Conservation (phyloP, 2,888 invertebrate genomes). For the Hirtodrosophila cameraria region DNA sequence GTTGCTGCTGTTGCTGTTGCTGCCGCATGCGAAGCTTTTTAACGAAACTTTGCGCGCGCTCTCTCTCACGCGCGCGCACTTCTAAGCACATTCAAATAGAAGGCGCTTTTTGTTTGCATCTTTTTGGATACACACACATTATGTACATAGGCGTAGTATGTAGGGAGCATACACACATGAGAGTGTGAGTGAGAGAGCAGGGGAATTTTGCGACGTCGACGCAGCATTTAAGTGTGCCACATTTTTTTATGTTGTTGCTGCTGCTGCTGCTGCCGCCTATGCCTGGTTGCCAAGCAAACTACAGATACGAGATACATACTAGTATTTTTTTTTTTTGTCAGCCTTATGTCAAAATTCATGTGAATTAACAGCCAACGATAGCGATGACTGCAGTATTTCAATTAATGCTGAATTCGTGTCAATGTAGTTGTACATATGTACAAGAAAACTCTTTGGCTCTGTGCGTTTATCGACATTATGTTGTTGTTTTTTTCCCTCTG, state of each 20-base stretch:
- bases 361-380: conserved; percentile 65
- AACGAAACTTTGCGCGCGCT: conserved; percentile 57
- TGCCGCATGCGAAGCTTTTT: conserved; percentile 61
- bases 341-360: conserved; percentile 72
- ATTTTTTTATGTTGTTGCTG: conserved; percentile 57
- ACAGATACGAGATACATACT: conserved; percentile 40
- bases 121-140: conserved; percentile 54
- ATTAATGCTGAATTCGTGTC: conserved; percentile 71
- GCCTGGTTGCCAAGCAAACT: conserved; percentile 67
- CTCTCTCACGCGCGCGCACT: conserved; percentile 57
- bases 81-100: conserved; percentile 71
- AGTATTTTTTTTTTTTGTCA: conserved; percentile 38
- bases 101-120: conserved; percentile 63
- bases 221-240: conserved; percentile 71
- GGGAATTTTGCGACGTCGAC: conserved; percentile 63
- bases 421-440: conserved; percentile 36
- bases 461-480: conserved; percentile 67
- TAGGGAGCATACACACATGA: conserved; percentile 24
- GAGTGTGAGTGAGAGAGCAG: conserved; percentile 31
- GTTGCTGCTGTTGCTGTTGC: conserved; percentile 25
- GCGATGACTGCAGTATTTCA: conserved; percentile 76
- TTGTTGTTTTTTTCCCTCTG: conserved; percentile 30
- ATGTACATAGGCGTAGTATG: conserved; percentile 29
- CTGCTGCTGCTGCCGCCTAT: conserved; percentile 28
- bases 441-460: conserved; percentile 27